Evolutionary conservation across 2,888 invertebrate genomes (phyloP).

Genomic region (Pristionchus fissidentatus): DNA sequence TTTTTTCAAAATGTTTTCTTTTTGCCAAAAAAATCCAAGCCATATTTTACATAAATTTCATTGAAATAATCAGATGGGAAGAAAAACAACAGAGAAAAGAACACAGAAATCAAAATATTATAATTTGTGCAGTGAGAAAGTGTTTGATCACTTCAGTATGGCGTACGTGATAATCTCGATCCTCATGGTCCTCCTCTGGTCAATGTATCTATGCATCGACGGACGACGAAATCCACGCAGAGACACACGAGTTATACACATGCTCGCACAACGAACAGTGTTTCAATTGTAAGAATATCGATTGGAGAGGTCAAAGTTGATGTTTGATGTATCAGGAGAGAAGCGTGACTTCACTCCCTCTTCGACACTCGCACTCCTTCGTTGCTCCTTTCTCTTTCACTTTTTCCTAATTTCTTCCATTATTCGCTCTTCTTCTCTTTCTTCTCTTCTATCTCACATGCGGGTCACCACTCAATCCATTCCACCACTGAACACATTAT

Average conservation of each 20-base stretch:
- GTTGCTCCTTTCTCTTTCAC: neutral
- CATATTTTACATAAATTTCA: no score
- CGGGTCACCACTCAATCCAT: constrained; percentile 15
- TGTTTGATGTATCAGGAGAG: neutral
- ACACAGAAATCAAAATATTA: no score
- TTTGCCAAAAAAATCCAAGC: no score
- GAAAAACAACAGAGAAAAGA: no score
- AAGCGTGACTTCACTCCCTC: neutral
- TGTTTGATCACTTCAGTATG: no score
- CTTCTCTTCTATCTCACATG: neutral
- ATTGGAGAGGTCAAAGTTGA: neutral
- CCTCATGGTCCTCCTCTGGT: constrained; percentile 66
- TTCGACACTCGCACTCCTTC: neutral
- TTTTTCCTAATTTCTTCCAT: neutral
- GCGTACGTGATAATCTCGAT: constrained; percentile 68
- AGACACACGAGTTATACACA: constrained; percentile 67
- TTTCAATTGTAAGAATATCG: constrained; percentile 47
- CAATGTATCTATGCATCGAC: constrained; percentile 65
- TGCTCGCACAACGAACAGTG: constrained; percentile 65
- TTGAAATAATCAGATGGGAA: no score
- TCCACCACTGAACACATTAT: constrained; percentile 1
- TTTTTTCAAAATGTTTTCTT: no score
- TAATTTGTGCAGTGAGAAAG: no score
- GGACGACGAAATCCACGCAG: constrained; percentile 60
- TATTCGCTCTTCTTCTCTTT: constrained; percentile 7